phyloP scores from a whole-genome alignment of 1,140 invertebrate species.

The Oncopodura yosiiana region DNA sequence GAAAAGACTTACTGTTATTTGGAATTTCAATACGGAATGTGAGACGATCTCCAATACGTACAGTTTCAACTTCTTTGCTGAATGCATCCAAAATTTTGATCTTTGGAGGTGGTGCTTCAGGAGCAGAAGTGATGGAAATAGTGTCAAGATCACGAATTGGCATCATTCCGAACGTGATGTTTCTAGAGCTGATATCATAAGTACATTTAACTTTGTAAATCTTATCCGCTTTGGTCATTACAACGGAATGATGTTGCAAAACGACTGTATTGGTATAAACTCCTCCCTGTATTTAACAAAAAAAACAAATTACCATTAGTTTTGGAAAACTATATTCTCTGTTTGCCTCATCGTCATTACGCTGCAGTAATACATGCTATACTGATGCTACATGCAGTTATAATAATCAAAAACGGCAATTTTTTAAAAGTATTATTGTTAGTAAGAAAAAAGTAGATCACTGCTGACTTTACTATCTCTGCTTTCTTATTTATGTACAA shows the following conservation, averaged over 20 bases:
- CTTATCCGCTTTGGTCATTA: constrained; percentile 93
- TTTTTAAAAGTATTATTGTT: too few relatives aligned
- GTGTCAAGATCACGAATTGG: constrained; percentile 61
- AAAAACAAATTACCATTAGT: constrained; percentile 36
- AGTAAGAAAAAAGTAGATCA: too few relatives aligned
- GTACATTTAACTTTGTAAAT: constrained; percentile 95
- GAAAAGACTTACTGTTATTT: constrained; percentile 72
- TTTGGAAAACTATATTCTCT: not conserved
- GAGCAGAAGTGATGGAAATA: constrained; percentile 86
- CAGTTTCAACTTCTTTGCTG: constrained; percentile 80
- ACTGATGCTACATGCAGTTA: not conserved
- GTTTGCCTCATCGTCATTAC: not conserved
- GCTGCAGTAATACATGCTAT: not conserved
- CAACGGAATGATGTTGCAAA: constrained; percentile 87
- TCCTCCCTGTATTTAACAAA: constrained; percentile 59
- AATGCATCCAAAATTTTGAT: constrained; percentile 79
- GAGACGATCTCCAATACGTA: constrained; percentile 85
- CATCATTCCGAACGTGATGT: constrained; percentile 95
- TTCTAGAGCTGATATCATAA: constrained; percentile 91
- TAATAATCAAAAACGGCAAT: too few relatives aligned
- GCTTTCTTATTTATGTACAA: too few relatives aligned
- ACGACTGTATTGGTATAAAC: constrained; percentile 91
- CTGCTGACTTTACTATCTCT: too few relatives aligned
- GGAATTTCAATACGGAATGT: constrained; percentile 93
- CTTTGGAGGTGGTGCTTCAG: constrained; percentile 84